phyloP scores from a whole-genome alignment of 2,888 invertebrate genomes.

The Brachypalpus laphriformis region DNA sequence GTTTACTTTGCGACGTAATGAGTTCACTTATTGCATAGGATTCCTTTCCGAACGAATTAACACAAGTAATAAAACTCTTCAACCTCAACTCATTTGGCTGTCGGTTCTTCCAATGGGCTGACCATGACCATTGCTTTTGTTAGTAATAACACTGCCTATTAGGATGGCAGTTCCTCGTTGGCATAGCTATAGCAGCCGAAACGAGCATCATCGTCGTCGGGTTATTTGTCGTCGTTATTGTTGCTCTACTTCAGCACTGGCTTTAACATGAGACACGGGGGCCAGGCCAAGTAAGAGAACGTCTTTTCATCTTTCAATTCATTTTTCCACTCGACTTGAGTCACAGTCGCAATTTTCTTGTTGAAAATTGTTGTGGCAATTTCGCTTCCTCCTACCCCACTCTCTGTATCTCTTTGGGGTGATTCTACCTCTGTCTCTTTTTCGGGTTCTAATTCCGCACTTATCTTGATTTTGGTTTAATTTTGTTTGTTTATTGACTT shows the following conservation, averaged over 20 bases:
- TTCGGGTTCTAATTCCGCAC: constrained; percentile 48
- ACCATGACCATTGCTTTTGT: constrained; percentile 28
- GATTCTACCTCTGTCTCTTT: constrained; percentile 15
- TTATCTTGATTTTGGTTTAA: constrained; percentile 65
- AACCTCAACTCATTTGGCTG: constrained; percentile 58
- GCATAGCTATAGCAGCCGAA: constrained; percentile 21
- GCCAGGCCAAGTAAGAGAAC: constrained; percentile 49
- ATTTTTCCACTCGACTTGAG: constrained; percentile 66
- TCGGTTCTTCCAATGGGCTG: constrained; percentile 55
- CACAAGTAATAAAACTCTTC: constrained; percentile 64
- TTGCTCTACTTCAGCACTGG: constrained; percentile 10
- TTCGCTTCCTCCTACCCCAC: constrained; percentile 16
- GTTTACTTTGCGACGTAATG: constrained; percentile 43
- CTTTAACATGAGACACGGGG: constrained; percentile 35
- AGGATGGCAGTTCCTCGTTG: constrained; percentile 1
- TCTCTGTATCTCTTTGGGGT: background rate
- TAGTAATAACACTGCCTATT: constrained; percentile 24
- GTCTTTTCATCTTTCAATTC: constrained; percentile 64
- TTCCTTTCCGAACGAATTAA: constrained; percentile 66
- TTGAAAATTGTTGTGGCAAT: constrained; percentile 57
- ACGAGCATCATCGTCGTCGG: constrained; percentile 27
- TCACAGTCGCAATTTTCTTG: constrained; percentile 64
- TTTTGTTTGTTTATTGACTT: constrained; percentile 64
- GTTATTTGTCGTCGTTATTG: constrained; percentile 49
- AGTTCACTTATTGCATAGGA: constrained; percentile 65